A percentile compares a stretch with the other conserved stretches of the same genome.
Conservation (phyloP, 2,113 vertebrate species). For the Lathamus discolor region DNA sequence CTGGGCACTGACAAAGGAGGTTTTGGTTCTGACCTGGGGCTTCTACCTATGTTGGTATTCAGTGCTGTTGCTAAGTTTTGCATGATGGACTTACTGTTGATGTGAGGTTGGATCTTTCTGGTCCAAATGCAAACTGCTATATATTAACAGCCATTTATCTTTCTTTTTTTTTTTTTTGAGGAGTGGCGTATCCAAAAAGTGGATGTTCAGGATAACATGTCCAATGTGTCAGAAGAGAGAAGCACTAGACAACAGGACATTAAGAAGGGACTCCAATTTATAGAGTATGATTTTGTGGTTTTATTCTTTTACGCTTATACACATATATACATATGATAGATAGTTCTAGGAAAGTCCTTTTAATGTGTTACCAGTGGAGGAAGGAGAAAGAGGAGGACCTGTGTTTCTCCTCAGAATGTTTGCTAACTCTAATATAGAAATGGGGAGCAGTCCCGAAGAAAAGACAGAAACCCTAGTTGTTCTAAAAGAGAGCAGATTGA, state of each 20-base stretch:
- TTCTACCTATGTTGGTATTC: accelerated
- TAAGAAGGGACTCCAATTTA: slow-evolving; percentile 93
- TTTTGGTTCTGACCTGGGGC: not conserved
- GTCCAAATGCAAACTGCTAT: not conserved
- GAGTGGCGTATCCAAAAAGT: slow-evolving; percentile 65
- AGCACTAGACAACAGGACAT: slow-evolving; percentile 91
- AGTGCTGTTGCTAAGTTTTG: not conserved
- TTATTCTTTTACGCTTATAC: not conserved
- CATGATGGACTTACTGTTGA: not conserved
- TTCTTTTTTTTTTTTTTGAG: slow-evolving; percentile 70
- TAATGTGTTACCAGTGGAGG: not conserved
- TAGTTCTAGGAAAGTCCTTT: not conserved
- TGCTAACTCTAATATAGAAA: not conserved
- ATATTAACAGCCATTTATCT: not conserved
- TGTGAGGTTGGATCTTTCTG: not conserved
- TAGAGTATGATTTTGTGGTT: slow-evolving; percentile 84
- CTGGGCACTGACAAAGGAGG: not conserved
- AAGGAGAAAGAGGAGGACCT: not conserved
- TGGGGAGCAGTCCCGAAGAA: not conserved
- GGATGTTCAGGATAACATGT: slow-evolving; percentile 85
- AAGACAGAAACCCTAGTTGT: not conserved
- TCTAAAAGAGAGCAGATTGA: not conserved
- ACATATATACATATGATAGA: not conserved
- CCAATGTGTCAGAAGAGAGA: slow-evolving; percentile 85
- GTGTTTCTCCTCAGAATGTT: not conserved